Percentiles rank a stretch among this genome's conserved stretches.
Conservation (phyloP, 2,113 vertebrate genomes). For the Aegithalos caudatus region DNA sequence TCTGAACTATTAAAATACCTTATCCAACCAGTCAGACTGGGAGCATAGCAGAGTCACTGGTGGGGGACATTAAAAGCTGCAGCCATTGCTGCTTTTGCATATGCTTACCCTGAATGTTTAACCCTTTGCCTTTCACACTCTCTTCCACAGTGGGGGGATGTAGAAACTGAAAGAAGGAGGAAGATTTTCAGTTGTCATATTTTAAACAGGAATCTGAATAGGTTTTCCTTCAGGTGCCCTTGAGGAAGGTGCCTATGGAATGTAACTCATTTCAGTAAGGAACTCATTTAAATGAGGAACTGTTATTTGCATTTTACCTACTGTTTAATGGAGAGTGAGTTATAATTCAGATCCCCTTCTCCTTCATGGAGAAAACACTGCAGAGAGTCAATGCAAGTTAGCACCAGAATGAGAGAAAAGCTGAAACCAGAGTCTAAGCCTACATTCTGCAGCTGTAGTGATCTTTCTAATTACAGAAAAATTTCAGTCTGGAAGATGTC, state of each 20-base stretch:
- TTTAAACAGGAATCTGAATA: neutral
- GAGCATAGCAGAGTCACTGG: neutral
- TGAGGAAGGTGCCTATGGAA: neutral
- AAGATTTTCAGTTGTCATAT: neutral
- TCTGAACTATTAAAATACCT: constrained; percentile 13
- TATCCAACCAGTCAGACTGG: constrained; percentile 16
- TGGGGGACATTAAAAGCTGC: neutral
- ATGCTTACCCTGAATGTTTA: neutral
- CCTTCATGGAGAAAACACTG: neutral
- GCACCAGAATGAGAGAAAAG: neutral
- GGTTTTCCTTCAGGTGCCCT: neutral
- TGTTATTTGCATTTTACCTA: neutral
- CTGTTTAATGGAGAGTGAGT: neutral
- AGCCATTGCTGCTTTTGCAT: neutral
- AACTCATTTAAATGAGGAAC: neutral
- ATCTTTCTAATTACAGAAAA: neutral
- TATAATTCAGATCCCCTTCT: neutral
- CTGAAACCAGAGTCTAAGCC: neutral
- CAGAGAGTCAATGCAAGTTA: neutral
- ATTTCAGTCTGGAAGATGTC: neutral
- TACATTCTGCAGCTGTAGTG: neutral
- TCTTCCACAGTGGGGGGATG: neutral
- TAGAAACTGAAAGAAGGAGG: neutral
- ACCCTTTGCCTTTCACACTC: neutral
- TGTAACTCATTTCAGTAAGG: neutral